Conservation (phyloP, 2,888 invertebrate species). For the Acronicta psi region DNA sequence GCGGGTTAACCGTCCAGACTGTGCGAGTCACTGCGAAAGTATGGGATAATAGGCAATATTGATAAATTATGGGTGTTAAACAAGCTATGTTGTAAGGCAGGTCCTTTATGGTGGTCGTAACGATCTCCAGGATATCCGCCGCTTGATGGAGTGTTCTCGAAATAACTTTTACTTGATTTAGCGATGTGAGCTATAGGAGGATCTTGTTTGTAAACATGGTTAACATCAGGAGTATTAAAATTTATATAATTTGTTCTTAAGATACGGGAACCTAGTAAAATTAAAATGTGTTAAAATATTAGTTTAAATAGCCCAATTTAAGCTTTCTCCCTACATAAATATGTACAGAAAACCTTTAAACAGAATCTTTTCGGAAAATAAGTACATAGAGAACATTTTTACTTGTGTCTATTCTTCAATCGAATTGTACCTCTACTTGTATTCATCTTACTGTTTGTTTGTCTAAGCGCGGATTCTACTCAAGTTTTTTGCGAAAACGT, state of each 20-base stretch:
- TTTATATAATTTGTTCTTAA: constrained; percentile 12
- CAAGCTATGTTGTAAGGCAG: constrained; percentile 56
- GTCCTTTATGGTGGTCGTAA: constrained; percentile 55
- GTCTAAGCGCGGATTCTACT: too few species aligned
- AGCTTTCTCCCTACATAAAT: too few species aligned
- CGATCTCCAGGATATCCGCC: constrained; percentile 62
- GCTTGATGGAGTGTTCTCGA: constrained; percentile 63
- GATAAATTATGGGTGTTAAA: constrained; percentile 76
- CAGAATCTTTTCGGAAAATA: too few species aligned
- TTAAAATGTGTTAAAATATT: too few species aligned
- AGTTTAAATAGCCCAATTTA: too few species aligned
- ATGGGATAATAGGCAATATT: constrained; percentile 73
- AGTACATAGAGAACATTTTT: too few species aligned
- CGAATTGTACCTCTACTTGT: too few species aligned
- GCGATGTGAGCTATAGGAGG: constrained; percentile 18
- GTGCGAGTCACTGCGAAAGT: constrained; percentile 58
- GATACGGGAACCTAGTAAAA: too few species aligned
- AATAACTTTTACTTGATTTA: constrained; percentile 53
- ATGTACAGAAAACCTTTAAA: too few species aligned
- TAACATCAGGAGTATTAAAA: constrained; percentile 9
- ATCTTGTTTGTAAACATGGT: constrained; percentile 31
- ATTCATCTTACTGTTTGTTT: too few species aligned
- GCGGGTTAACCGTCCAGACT: constrained; percentile 78
- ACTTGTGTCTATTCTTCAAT: too few species aligned
- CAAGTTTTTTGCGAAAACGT: too few species aligned